These are phyloP conservation scores for Calephelis virginiensis DNA, from an alignment of 1,140 invertebrate species.

Conservation along the genomic window DNA sequence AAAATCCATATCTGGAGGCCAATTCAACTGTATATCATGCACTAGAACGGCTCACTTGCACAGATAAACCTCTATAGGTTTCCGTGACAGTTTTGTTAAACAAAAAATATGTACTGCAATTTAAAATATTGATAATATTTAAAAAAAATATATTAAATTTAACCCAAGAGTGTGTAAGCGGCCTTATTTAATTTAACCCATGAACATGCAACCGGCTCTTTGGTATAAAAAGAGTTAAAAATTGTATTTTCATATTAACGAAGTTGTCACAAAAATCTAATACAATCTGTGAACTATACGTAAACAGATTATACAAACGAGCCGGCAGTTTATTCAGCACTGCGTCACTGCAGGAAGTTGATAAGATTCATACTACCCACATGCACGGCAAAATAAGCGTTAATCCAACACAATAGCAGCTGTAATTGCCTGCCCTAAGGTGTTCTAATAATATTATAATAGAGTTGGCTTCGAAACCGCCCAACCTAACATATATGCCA, in stretches of 20 bases:
- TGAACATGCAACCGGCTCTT: no score
- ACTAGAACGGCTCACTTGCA: no score
- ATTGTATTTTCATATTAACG: not conserved
- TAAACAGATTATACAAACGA: constrained; percentile 15
- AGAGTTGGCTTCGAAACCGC: constrained; percentile 4
- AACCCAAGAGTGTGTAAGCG: no score
- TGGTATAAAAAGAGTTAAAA: no score
- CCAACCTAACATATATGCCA: constrained; percentile 13
- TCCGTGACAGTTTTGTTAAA: no score
- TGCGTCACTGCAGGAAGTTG: constrained; percentile 12
- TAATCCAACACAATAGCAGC: constrained; percentile 1
- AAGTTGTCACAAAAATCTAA: constrained; percentile 4
- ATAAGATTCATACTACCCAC: constrained; percentile 7
- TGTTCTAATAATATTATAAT: constrained; percentile 15
- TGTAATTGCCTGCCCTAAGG: constrained; percentile 2
- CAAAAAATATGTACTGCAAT: no score
- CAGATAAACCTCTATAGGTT: no score
- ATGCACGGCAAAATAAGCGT: not conserved
- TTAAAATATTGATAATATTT: no score
- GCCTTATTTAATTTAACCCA: no score
- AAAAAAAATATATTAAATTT: no score
- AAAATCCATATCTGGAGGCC: no score
- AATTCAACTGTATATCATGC: no score
- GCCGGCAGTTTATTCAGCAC: constrained; percentile 13
- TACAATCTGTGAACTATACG: constrained; percentile 5